Percentiles rank a stretch among this genome's conserved stretches.
Conservation (phyloP, 2,113 vertebrate species). For the Pachycephala philippinensis region DNA sequence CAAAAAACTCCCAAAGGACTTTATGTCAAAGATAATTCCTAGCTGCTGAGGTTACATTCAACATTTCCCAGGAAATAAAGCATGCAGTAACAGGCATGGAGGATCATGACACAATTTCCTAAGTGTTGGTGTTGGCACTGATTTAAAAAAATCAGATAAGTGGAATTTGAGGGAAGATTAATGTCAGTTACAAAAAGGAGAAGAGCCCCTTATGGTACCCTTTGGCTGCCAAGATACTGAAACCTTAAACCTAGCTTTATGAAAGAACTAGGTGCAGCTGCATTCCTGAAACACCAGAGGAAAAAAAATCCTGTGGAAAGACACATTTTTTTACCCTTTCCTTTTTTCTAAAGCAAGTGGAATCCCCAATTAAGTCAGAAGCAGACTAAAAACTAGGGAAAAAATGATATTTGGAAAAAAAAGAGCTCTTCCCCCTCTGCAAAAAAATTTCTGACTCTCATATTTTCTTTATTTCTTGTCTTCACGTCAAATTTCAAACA, state of each 20-base stretch:
- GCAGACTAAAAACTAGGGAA: background rate
- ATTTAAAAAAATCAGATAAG: background rate
- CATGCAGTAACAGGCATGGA: background rate
- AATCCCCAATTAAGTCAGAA: background rate
- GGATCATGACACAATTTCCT: background rate
- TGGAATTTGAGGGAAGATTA: background rate
- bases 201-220: background rate
- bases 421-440: fast-evolving
- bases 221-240: background rate
- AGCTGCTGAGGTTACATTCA: background rate
- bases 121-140: background rate
- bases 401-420: background rate
- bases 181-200: background rate
- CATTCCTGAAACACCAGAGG: background rate
- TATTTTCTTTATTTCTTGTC: background rate
- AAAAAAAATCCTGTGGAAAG: background rate
- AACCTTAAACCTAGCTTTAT: background rate
- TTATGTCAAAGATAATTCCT: background rate
- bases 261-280: background rate
- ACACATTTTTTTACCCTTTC: background rate
- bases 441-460: background rate
- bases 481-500: background rate
- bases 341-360: background rate
- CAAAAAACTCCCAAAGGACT: background rate
- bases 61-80: background rate